These are phyloP conservation scores for Theristus sp. DNA, from an alignment of 2,888 invertebrate genomes.

Conservation along the genomic window DNA sequence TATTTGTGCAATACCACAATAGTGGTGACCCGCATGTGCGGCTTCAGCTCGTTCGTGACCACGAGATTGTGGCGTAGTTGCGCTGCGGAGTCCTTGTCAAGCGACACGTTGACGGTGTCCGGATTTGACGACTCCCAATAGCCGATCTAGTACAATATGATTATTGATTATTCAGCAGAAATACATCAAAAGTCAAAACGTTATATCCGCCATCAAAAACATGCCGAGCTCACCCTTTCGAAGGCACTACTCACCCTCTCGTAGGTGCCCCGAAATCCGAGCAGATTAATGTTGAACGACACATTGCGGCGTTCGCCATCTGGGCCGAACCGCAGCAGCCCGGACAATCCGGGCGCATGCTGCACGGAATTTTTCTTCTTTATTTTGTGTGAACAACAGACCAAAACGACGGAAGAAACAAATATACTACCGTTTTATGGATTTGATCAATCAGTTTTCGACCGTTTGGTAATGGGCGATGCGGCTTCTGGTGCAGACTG, in stretches of 20 bases:
- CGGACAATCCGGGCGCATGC: not conserved
- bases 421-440: slow-evolving; percentile 14
- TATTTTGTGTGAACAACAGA: too few relatives aligned
- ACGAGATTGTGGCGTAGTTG: slow-evolving; percentile 14
- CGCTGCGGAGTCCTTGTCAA: slow-evolving; percentile 21
- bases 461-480: slow-evolving; percentile 17
- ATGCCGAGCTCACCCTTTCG: too few relatives aligned
- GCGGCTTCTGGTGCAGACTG: not conserved
- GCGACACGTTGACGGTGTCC: slow-evolving; percentile 21
- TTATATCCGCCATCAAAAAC: not conserved
- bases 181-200: not conserved
- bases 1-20: slow-evolving; percentile 4
- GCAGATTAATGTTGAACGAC: slow-evolving; percentile 21
- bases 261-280: slow-evolving; percentile 23
- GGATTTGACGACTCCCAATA: slow-evolving; percentile 21
- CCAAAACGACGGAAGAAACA: too few relatives aligned
- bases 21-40: slow-evolving; percentile 31
- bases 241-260: slow-evolving; percentile 21
- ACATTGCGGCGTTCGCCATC: slow-evolving; percentile 15
- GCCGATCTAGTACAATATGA: slow-evolving; percentile 16
- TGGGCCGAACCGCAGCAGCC: not conserved
- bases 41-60: slow-evolving; percentile 23
- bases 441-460: slow-evolving; percentile 12
- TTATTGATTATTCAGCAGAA: not conserved
- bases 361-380: not conserved